These are phyloP conservation scores for Talpa occidentalis DNA, from an alignment of 2,113 vertebrate species.

Conservation along the genomic window DNA sequence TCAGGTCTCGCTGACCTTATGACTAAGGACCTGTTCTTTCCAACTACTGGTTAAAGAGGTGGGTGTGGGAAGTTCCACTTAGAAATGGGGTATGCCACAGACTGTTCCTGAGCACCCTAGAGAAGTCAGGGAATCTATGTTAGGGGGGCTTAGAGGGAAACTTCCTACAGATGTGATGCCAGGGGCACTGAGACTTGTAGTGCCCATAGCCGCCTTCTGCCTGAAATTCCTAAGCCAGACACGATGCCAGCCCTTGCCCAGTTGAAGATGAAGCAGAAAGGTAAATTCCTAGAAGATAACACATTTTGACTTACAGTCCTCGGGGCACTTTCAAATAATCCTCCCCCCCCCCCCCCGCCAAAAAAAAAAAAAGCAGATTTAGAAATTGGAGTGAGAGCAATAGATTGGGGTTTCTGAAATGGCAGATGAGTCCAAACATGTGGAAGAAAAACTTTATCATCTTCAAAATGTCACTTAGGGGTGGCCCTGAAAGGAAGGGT, in stretches of 20 bases:
- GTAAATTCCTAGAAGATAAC: neutral
- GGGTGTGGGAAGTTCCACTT: neutral
- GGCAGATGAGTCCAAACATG: neutral
- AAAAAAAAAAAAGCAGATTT: neutral
- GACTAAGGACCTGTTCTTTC: neutral
- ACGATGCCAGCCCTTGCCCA: neutral
- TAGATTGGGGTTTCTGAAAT: conserved; percentile 39
- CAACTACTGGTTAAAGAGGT: neutral
- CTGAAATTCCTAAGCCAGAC: neutral
- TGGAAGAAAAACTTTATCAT: neutral
- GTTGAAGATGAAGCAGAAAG: conserved; percentile 1
- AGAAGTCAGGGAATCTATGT: neutral
- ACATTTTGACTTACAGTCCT: neutral
- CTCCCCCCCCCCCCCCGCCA: no score
- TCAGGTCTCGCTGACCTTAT: neutral
- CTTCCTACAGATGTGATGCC: neutral
- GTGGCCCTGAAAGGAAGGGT: neutral
- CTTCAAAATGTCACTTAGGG: conserved; percentile 10
- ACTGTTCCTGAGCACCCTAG: neutral
- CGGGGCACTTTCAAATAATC: neutral
- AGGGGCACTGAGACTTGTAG: neutral
- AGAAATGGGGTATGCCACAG: neutral
- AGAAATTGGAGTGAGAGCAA: neutral
- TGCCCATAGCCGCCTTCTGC: neutral
- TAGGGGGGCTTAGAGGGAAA: neutral